Evolutionary conservation across 2,888 invertebrate species (phyloP).

Genomic region (Melieria crassipennis): DNA sequence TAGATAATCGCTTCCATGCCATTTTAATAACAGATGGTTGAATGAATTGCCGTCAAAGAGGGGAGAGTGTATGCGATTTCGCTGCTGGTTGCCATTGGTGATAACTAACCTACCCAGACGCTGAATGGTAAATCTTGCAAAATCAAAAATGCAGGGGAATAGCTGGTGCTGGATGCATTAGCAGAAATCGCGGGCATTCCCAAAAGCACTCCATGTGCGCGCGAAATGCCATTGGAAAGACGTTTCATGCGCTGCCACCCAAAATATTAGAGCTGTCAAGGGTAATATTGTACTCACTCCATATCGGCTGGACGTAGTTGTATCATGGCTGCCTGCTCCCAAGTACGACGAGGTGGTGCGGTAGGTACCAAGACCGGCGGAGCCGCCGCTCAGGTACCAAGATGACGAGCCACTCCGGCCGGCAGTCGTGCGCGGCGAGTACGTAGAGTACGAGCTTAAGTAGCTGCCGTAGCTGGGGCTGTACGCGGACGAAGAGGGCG

Average conservation of each 20-base stretch:
- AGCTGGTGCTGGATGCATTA: neutral
- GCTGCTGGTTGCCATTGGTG: no score
- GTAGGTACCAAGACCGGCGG: conserved; percentile 55
- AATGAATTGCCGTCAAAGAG: no score
- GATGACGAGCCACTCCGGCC: conserved; percentile 48
- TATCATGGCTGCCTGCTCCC: conserved; percentile 60
- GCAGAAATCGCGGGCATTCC: neutral
- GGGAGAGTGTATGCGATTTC: no score
- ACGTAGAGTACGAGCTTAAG: conserved; percentile 48
- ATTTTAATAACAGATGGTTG: no score
- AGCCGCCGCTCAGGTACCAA: conserved; percentile 55
- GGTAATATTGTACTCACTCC: conserved; percentile 62
- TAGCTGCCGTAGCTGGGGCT: conserved; percentile 44
- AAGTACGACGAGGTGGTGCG: conserved; percentile 58
- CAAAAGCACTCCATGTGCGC: neutral
- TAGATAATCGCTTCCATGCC: no score
- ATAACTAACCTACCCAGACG: no score
- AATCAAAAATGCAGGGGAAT: no score
- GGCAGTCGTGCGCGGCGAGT: conserved; percentile 56
- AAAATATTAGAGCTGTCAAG: conserved; percentile 39
- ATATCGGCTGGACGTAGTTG: conserved; percentile 64
- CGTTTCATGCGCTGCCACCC: conserved; percentile 27
- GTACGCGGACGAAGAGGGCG: conserved; percentile 49
- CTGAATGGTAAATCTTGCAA: no score
- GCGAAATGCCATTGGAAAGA: no score